Evolutionary conservation across 1,140 invertebrate species (phyloP).

Genomic region (Drosophila novamexicana): DNA sequence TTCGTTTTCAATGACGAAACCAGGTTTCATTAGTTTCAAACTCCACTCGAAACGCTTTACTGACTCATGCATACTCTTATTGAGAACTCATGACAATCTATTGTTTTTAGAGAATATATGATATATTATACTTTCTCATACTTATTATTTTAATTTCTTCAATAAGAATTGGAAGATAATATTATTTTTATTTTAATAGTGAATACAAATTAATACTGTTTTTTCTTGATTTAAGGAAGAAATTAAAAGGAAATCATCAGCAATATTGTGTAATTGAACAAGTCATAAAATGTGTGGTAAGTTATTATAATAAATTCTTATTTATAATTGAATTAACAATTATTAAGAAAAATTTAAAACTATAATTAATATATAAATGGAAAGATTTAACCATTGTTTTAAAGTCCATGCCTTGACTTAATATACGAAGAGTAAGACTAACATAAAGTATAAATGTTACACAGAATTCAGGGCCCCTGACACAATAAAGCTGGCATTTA

Average conservation of each 20-base stretch:
- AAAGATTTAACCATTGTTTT: too few species aligned
- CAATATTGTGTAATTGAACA: not conserved
- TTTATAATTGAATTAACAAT: too few species aligned
- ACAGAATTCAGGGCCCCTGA: too few species aligned
- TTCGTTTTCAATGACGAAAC: not conserved
- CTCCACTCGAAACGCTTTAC: too few species aligned
- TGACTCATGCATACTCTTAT: not conserved
- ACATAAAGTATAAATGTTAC: too few species aligned
- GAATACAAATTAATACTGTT: not conserved
- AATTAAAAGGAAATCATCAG: not conserved
- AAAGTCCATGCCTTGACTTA: too few species aligned
- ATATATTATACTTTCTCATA: too few species aligned
- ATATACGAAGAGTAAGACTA: too few species aligned
- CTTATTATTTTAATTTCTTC: too few species aligned
- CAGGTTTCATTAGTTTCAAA: not conserved
- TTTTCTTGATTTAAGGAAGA: conserved; percentile 6
- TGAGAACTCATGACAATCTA: not conserved
- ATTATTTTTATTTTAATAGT: not conserved
- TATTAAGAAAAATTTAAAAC: too few species aligned
- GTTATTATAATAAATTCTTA: conserved; percentile 1
- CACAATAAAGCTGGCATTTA: conserved; percentile 19
- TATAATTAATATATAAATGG: too few species aligned
- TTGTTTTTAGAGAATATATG: not conserved
- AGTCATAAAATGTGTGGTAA: conserved; percentile 50
- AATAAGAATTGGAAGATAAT: not conserved